A percentile compares a stretch with the other conserved stretches of the same genome.
Conservation (phyloP, 2,888 invertebrate genomes). For the Dusona sp. region DNA sequence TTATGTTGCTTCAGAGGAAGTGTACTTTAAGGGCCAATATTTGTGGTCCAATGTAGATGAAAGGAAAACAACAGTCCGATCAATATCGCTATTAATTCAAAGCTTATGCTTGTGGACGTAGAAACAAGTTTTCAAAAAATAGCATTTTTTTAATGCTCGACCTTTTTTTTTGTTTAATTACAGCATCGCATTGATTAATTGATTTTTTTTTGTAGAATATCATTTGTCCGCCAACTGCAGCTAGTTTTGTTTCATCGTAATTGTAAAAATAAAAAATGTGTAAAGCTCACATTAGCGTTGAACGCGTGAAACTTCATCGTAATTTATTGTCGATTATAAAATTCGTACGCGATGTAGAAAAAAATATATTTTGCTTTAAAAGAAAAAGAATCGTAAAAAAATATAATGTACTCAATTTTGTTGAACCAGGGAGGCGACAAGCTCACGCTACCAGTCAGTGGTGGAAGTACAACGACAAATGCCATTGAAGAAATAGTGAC, state of each 20-base stretch:
- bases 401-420: constrained; percentile 70
- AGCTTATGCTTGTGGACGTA: not conserved
- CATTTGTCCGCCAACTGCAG: not conserved
- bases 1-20: not conserved
- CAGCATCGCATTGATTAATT: not conserved
- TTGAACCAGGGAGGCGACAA: constrained; percentile 88
- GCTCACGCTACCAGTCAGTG: constrained; percentile 88
- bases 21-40: not conserved
- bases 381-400: not conserved
- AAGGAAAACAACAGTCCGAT: not conserved
- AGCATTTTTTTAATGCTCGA: not conserved
- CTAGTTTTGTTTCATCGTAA: not conserved
- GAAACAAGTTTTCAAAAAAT: not conserved
- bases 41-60: not conserved
- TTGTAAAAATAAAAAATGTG: not conserved
- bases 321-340: not conserved
- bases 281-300: constrained; percentile 1
- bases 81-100: not conserved
- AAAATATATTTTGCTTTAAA: not conserved
- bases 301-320: not conserved
- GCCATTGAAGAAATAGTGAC: constrained; percentile 85
- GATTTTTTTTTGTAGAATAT: not conserved
- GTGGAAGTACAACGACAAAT: constrained; percentile 78
- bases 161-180: not conserved
- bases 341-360: not conserved